Evolutionary conservation across 2,113 vertebrate genomes (phyloP).

Genomic region (Peromyscus maniculatus): DNA sequence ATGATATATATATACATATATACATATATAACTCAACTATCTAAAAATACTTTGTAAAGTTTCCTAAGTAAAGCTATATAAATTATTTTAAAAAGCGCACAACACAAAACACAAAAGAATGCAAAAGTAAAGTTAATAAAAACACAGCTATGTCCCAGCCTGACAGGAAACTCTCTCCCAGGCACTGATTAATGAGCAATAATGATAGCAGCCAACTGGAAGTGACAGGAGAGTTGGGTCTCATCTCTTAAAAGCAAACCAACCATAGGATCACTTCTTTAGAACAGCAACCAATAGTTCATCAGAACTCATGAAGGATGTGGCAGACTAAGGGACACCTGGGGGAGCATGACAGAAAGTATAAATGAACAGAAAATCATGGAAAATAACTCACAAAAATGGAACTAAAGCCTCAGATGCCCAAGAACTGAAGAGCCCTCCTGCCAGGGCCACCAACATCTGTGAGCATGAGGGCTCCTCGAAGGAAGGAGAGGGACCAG

Average conservation of each 20-base stretch:
- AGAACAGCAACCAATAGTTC: background rate
- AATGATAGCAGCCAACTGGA: background rate
- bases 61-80: background rate
- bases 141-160: background rate
- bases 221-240: background rate
- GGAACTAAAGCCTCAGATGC: background rate
- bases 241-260: background rate
- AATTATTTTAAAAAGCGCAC: background rate
- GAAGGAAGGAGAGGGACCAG: accelerated
- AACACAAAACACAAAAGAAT: slow-evolving; percentile 12
- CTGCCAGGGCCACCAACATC: accelerated
- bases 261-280: background rate
- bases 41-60: slow-evolving; percentile 7
- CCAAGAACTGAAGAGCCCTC: background rate
- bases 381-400: background rate
- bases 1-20: background rate
- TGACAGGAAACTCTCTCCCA: background rate
- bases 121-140: slow-evolving; percentile 43
- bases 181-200: slow-evolving; percentile 8
- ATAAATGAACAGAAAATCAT: background rate
- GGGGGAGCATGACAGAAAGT: background rate
- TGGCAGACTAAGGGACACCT: background rate
- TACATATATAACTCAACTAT: background rate
- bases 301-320: background rate
- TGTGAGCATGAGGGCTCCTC: accelerated